phyloP scores from a whole-genome alignment of 2,113 vertebrate species.

The Microtus pennsylvanicus region DNA sequence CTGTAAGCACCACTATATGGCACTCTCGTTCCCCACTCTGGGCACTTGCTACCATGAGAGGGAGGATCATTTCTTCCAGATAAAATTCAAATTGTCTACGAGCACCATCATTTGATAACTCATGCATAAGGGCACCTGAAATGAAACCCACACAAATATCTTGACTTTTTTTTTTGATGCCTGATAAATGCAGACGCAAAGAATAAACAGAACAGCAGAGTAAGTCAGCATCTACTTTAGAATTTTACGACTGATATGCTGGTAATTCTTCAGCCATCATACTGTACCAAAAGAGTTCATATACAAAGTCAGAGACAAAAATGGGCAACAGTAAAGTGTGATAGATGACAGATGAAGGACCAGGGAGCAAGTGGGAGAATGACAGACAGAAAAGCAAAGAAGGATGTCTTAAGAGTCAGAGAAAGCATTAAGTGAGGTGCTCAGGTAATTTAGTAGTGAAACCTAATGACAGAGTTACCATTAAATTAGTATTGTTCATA shows the following conservation, averaged over 20 bases:
- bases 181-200: constrained; percentile 46
- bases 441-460: neutral
- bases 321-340: neutral
- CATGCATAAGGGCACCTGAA: constrained; percentile 98
- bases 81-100: constrained; percentile 98
- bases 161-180: constrained; percentile 36
- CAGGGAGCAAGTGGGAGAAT: neutral
- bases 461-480: neutral
- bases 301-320: constrained; percentile 12
- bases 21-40: constrained; percentile 98
- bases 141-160: constrained; percentile 68
- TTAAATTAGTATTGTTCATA: neutral
- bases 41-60: constrained; percentile 98
- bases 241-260: neutral
- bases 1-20: constrained; percentile 98
- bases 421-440: neutral
- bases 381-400: neutral
- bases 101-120: constrained; percentile 98
- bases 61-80: constrained; percentile 99
- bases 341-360: neutral
- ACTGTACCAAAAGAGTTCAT: constrained; percentile 20
- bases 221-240: constrained; percentile 2
- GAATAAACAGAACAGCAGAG: neutral
- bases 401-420: neutral
- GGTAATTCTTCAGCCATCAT: neutral